These are phyloP conservation scores for Nasonovia ribisnigri DNA, from an alignment of 2,888 invertebrate genomes.

Conservation along the genomic window DNA sequence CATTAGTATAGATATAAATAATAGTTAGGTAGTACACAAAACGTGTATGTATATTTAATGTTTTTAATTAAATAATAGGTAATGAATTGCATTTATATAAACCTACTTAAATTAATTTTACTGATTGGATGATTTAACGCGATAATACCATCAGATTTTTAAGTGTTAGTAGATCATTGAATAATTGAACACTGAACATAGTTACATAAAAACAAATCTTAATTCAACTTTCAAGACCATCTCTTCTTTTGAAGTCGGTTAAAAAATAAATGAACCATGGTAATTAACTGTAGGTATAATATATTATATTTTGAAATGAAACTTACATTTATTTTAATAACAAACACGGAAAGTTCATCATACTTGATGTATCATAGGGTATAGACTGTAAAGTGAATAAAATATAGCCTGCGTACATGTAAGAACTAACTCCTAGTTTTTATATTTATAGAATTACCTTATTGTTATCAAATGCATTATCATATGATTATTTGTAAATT, in stretches of 20 bases:
- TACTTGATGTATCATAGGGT: too few species aligned
- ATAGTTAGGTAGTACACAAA: background rate
- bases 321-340: background rate
- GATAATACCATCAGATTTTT: background rate
- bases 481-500: background rate
- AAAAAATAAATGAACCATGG: background rate
- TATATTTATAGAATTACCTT: slow-evolving; percentile 8
- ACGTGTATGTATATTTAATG: background rate
- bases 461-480: background rate
- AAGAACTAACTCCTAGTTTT: background rate
- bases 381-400: background rate
- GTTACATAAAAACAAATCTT: background rate
- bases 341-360: background rate
- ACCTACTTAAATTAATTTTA: background rate
- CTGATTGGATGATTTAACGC: background rate
- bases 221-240: background rate
- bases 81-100: too few species aligned
- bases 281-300: too few species aligned
- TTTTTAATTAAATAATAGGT: background rate
- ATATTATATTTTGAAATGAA: background rate
- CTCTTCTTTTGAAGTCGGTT: background rate
- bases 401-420: background rate
- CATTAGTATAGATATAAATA: background rate
- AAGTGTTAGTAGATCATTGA: background rate
- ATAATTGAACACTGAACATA: background rate